Base-by-base conservation (phyloP, 2,113 vertebrate genomes). In the Chaetura pelagica region DNA sequence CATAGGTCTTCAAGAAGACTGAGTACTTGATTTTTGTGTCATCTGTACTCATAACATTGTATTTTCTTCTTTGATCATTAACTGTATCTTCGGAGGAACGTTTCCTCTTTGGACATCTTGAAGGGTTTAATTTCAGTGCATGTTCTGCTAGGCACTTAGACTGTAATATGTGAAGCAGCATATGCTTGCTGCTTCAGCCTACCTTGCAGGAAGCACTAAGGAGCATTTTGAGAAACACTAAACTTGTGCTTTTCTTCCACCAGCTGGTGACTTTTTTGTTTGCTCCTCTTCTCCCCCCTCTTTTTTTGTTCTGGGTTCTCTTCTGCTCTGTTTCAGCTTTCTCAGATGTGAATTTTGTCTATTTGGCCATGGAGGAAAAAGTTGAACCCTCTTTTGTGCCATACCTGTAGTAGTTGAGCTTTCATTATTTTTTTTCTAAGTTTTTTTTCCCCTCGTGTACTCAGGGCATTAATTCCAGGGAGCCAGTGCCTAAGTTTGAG, bases 201-300 rank as follows among this genome's bases (percentile, higher is more conserved):
- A 42, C 38, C 52, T 85, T 44, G 16, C 23, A 84, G 38, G 34
- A 82, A 27, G 17, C 14, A 12, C 44, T 35, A 58, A 84, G 35
- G 74, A 87, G 12, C 6, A 23, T 79, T 78, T 54, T 35, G 48
- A 40, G 75, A 69, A 66, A 18, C 19, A 51, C 12, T 30, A 52
- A 68, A 54, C 14, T 19, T 38, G 1, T 49, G 16, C 27, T 87
- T 82, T 79, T 42, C 8, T 75, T 74, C 54, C 12, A 29, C 13
- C 75, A 72, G 12, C 38, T 51, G 34, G 2, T 75, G 15, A 2
- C 11, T 3, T 40, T 63, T 44, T 49, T 57, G 5, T 62, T 82
- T 63, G 35, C 49, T 62, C 5, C 9, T 7, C 6, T 30, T 4
- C 8, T 30, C 4, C 10, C 2, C 0, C 3, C 15, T 38, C 34